phyloP scores from a whole-genome alignment of 53 echinoderm and acorn worm genomes.

The Luidia sarsii region DNA sequence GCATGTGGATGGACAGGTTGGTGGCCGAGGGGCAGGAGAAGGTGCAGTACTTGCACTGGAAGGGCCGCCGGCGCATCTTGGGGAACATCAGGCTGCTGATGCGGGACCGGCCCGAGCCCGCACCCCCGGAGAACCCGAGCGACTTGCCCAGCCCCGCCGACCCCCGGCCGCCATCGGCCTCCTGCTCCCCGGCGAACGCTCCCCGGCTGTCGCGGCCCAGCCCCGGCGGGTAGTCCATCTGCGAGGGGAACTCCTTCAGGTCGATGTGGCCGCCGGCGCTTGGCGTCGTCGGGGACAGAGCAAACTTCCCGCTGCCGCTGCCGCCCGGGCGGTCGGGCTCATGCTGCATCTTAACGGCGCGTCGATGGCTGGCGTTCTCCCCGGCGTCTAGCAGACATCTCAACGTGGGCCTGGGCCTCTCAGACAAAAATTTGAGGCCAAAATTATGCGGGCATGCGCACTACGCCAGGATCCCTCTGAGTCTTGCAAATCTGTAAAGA shows the following conservation, averaged over 20 bases:
- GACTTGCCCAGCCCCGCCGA: conserved; percentile 9
- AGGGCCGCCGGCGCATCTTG: conserved; percentile 18
- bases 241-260: conserved; percentile 32
- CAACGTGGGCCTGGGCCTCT: no score
- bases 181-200: not conserved
- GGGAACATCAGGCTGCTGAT: conserved; percentile 17
- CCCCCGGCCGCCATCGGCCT: not conserved
- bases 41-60: conserved; percentile 42
- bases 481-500: no score
- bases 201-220: not conserved
- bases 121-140: not conserved
- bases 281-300: not conserved
- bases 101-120: not conserved
- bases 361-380: no score
- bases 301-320: not conserved
- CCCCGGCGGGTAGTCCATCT: conserved; percentile 1
- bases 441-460: no score
- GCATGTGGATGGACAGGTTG: conserved; percentile 50
- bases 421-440: no score
- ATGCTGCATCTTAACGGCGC: conserved; percentile 21
- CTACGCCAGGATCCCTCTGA: no score
- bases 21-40: conserved; percentile 47
- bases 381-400: no score
- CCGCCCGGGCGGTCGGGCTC: not conserved
- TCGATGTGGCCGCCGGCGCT: conserved; percentile 12